Evolutionary conservation across 1,140 invertebrate genomes (phyloP).

Genomic region (Stegodyphus mimosarum): DNA sequence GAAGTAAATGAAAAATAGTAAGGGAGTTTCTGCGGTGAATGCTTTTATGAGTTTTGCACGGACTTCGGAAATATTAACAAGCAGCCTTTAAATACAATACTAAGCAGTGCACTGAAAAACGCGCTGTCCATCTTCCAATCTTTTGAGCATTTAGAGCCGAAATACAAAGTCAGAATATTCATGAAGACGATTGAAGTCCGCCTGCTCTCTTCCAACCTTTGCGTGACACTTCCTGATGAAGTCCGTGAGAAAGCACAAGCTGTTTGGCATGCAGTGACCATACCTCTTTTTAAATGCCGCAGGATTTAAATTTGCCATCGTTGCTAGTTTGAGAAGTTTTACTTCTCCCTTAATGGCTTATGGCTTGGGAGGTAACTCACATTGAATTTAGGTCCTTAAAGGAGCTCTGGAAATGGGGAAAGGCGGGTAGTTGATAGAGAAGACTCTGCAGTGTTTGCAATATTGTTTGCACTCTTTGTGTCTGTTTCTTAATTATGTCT

Average conservation of each 20-base stretch:
- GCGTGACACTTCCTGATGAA: conserved; percentile 49
- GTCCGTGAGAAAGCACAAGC: conserved; percentile 46
- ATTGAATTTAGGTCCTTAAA: conserved; percentile 27
- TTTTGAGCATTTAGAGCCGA: conserved; percentile 1
- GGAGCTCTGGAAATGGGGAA: no score
- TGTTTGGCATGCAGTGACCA: conserved; percentile 36
- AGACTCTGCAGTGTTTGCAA: no score
- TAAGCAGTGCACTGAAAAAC: no score
- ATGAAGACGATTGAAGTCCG: conserved; percentile 41
- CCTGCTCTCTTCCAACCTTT: background rate
- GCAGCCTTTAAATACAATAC: no score
- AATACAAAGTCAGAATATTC: conserved; percentile 45
- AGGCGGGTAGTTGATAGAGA: no score
- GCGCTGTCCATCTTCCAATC: no score
- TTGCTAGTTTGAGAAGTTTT: conserved; percentile 47
- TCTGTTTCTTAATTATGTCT: no score
- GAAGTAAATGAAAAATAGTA: no score
- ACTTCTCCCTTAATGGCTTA: conserved; percentile 38
- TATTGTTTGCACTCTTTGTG: no score
- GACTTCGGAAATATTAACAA: no score
- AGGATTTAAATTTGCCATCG: conserved; percentile 43
- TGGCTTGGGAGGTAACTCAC: conserved; percentile 7
- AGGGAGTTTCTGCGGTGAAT: no score
- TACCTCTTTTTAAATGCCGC: conserved; percentile 35
- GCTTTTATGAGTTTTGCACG: no score